Percentiles rank a stretch among this genome's conserved stretches.
These are phyloP conservation scores for Macropus fuliginosus DNA, from an alignment of 2,797 vertebrate genomes.

Conservation along the genomic window DNA sequence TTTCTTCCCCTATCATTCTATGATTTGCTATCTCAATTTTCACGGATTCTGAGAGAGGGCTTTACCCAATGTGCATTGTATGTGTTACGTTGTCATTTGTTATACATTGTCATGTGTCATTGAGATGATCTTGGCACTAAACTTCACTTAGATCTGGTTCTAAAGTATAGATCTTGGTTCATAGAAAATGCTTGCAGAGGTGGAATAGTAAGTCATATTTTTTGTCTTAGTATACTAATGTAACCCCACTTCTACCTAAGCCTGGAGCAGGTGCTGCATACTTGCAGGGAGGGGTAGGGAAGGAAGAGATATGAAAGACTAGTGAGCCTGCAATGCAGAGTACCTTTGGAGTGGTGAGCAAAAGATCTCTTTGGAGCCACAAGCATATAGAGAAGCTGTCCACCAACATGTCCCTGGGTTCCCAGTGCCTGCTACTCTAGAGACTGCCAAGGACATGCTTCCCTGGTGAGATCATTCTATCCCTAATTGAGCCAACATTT, in stretches of 20 bases:
- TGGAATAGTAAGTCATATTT: no score
- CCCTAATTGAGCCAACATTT: background rate
- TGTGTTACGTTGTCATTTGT: background rate
- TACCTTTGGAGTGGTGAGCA: background rate
- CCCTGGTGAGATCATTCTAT: background rate
- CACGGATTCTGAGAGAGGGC: no score
- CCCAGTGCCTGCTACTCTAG: background rate
- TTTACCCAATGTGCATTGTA: no score
- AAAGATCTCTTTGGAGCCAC: background rate
- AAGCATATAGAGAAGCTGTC: background rate
- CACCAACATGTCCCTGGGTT: background rate
- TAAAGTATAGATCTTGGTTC: no score
- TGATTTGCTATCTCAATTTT: rapidly evolving
- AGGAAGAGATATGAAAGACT: background rate
- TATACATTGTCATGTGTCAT: no score
- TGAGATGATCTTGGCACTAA: background rate
- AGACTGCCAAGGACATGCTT: background rate
- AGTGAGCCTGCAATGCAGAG: background rate
- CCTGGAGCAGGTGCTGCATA: background rate
- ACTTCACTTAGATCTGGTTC: rapidly evolving
- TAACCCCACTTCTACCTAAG: background rate
- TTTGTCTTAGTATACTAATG: background rate
- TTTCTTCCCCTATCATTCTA: background rate
- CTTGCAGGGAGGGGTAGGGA: background rate
- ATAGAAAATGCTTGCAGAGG: background rate